Percentiles rank a stretch among this genome's conserved stretches.
Evolutionary conservation across 2,888 invertebrate genomes (phyloP).

Genomic region (Plagodis pulveraria): DNA sequence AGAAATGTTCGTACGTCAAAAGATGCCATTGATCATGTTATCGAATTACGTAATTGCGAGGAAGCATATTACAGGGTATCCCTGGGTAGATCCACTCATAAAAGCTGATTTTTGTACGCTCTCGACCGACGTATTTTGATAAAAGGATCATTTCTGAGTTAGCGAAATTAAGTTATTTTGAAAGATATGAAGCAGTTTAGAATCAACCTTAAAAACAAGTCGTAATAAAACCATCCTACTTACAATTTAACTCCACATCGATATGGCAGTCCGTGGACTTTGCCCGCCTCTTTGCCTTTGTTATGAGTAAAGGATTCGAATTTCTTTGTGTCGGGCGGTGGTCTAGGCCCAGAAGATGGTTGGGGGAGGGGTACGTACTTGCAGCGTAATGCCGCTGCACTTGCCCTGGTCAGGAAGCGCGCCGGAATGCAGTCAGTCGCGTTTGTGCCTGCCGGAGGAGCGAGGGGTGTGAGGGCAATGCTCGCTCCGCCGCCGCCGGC

Average conservation of each 20-base stretch:
- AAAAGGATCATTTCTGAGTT: not conserved
- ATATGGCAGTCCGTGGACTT: not conserved
- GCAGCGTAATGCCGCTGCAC: conserved; percentile 80
- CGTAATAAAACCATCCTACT: too few relatives aligned
- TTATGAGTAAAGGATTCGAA: conserved; percentile 12
- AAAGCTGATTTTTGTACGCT: conserved; percentile 1
- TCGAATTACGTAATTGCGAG: conserved; percentile 57
- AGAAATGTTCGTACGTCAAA: conserved; percentile 60
- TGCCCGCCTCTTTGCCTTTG: conserved; percentile 5
- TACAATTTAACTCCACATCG: too few relatives aligned
- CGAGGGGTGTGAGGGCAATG: conserved; percentile 70
- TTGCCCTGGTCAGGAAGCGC: conserved; percentile 84
- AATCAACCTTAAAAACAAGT: too few relatives aligned
- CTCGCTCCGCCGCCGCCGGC: conserved; percentile 67
- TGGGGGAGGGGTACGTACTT: conserved; percentile 64
- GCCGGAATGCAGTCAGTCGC: conserved; percentile 84
- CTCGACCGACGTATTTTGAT: not conserved
- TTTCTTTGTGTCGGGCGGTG: conserved; percentile 57
- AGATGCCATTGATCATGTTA: conserved; percentile 58
- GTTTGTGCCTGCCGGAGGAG: conserved; percentile 65
- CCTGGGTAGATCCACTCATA: conserved; percentile 6
- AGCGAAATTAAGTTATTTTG: too few relatives aligned
- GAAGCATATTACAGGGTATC: conserved; percentile 25
- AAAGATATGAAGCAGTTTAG: too few relatives aligned
- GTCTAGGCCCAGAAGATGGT: conserved; percentile 42